Evolutionary conservation across 1,140 invertebrate genomes (phyloP).

Genomic region (Drosophila equinoxialis): DNA sequence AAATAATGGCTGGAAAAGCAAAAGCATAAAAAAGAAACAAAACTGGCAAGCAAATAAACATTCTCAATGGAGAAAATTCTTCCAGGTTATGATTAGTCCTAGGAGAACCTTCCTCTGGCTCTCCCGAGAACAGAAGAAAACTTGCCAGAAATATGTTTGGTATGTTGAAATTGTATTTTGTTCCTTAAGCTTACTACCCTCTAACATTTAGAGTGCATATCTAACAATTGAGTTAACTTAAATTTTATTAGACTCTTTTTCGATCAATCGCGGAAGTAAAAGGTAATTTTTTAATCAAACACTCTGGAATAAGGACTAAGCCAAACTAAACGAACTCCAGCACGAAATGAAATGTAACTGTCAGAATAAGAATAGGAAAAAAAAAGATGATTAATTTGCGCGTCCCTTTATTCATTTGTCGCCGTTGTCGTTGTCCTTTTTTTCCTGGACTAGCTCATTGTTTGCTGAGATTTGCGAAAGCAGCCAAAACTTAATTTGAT

Average conservation of each 20-base stretch:
- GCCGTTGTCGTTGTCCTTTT: slow-evolving; percentile 37
- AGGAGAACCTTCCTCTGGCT: neutral
- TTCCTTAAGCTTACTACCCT: no score
- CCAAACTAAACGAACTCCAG: slow-evolving; percentile 33
- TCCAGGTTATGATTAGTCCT: neutral
- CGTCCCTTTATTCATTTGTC: slow-evolving; percentile 52
- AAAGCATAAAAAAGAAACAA: slow-evolving; percentile 38
- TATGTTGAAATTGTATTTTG: no score
- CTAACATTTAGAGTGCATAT: no score
- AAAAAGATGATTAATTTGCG: slow-evolving; percentile 77
- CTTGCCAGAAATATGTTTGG: neutral
- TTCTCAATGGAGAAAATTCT: slow-evolving; percentile 16
- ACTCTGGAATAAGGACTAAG: slow-evolving; percentile 3
- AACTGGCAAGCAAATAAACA: slow-evolving; percentile 47
- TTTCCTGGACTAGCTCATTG: slow-evolving; percentile 34
- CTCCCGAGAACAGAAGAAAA: slow-evolving; percentile 1
- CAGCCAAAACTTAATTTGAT: slow-evolving; percentile 76
- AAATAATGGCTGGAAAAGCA: slow-evolving; percentile 44
- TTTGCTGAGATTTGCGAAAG: slow-evolving; percentile 59
- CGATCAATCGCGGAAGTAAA: neutral
- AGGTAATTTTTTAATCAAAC: slow-evolving; percentile 18
- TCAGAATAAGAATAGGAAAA: slow-evolving; percentile 15
- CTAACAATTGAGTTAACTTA: neutral
- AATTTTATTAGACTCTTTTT: no score
- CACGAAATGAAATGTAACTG: slow-evolving; percentile 20